Evolutionary conservation across 1,140 invertebrate species (phyloP), one percentile per base, ranked within the genome.

Genomic region (Belonocnema kinseyi): DNA sequence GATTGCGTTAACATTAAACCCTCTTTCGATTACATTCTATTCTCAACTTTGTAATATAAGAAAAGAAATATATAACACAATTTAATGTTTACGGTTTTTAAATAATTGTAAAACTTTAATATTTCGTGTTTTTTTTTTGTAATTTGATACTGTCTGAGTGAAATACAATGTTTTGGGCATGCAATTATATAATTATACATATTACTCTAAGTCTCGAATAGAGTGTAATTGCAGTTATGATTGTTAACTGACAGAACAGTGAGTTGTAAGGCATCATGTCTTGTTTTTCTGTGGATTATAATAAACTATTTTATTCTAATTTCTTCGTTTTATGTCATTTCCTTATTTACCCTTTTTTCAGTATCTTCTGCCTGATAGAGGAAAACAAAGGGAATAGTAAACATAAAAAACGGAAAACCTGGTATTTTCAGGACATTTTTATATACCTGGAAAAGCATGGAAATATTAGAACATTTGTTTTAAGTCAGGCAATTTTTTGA

Each of bases 271-370:
- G 85, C 89, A 90, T 91, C 83, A 89, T 89, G 90, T 91, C 89
- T 89, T 91, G 89, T 90, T 90, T 91, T 90, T 90, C 89, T 91
- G 90, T 92, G 90, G 86, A 91, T 90, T 89, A 90, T 85, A 91
- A 91, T 90, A 91, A 90, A 92, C 89, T 92, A 92, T 91, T 92
- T 92, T 91, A 92, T 92, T 91, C 90, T 91, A 91, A 21, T 11
- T 51, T 51, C 70, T 72, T 14, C 75, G 40, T 54, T 53, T 53
- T 77, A 58, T 76, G 79, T 74, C 66, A 76, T 70, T 72, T 17
- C 19, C 33, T 53, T 72, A 52, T 8, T 50, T 16, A 26, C 10
- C 40, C 6, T 46, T 46, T 46, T 11, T 46, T 46, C 40, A 46
- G 40, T 46, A 46, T 11, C 0, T 11, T 11, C 11, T 7, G 7